Percentiles rank a stretch among this genome's conserved stretches.
These are phyloP conservation scores for Sander vitreus DNA, from an alignment of 2,113 vertebrate species.

Conservation along the genomic window DNA sequence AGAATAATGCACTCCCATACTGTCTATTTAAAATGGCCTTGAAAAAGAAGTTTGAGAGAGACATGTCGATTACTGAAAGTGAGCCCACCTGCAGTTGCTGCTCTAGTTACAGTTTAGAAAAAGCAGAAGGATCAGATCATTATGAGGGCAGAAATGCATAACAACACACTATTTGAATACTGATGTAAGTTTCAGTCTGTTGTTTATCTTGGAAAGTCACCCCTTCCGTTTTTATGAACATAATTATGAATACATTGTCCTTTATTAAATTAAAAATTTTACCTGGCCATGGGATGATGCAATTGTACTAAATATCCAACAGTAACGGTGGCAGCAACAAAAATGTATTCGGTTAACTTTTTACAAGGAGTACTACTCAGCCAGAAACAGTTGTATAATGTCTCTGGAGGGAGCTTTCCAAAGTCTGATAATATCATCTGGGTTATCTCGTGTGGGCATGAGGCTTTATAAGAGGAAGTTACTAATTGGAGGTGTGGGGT, in stretches of 20 bases:
- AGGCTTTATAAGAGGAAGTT: neutral
- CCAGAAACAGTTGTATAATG: neutral
- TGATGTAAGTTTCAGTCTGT: constrained; percentile 27
- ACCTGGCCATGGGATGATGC: neutral
- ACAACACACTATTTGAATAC: constrained; percentile 8
- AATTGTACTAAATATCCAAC: neutral
- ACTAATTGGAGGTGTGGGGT: neutral
- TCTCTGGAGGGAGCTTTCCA: neutral
- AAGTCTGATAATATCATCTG: neutral
- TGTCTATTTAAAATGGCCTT: constrained; percentile 8
- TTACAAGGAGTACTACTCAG: neutral
- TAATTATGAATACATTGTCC: constrained; percentile 12
- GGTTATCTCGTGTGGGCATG: neutral
- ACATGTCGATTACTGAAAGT: constrained; percentile 16
- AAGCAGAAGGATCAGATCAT: constrained; percentile 25
- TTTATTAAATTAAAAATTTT: neutral
- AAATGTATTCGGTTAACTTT: neutral
- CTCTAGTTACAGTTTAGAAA: constrained; percentile 29
- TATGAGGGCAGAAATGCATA: constrained; percentile 26
- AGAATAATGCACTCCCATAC: neutral
- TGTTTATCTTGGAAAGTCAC: constrained; percentile 29
- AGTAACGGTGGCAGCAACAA: neutral
- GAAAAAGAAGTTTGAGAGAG: neutral
- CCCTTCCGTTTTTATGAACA: constrained; percentile 18
- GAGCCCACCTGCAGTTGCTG: constrained; percentile 25